Conservation (phyloP, 2,113 vertebrate genomes). For the Delphinapterus leucas region DNA sequence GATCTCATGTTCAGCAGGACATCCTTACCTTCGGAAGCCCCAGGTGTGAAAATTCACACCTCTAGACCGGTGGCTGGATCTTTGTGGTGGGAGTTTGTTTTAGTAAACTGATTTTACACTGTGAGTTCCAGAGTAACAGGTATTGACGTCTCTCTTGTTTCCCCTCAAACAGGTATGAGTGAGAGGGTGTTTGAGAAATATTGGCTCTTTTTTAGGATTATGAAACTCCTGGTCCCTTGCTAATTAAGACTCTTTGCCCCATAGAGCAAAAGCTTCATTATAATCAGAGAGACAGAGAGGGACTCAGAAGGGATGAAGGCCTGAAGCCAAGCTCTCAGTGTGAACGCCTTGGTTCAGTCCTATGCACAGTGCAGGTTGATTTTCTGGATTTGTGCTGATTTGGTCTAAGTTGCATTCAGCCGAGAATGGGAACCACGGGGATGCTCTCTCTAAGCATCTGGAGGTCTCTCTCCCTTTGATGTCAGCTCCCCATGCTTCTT, state of each 20-base stretch:
- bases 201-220: background rate
- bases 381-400: background rate
- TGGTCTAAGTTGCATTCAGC: background rate
- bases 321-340: accelerated
- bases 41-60: background rate
- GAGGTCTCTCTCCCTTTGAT: background rate
- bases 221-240: background rate
- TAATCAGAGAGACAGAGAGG: background rate
- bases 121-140: background rate
- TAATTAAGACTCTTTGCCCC: background rate
- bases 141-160: background rate
- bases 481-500: background rate
- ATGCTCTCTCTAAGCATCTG: background rate
- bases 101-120: background rate
- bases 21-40: background rate
- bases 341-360: accelerated
- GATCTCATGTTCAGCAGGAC: background rate
- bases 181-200: background rate
- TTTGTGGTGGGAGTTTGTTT: background rate
- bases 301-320: background rate
- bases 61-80: background rate
- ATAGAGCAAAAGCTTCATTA: background rate
- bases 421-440: background rate
- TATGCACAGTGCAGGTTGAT: background rate
- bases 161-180: accelerated